These are phyloP conservation scores for Gryllus longicercus DNA, from an alignment of 2,888 invertebrate genomes.

Conservation along the genomic window DNA sequence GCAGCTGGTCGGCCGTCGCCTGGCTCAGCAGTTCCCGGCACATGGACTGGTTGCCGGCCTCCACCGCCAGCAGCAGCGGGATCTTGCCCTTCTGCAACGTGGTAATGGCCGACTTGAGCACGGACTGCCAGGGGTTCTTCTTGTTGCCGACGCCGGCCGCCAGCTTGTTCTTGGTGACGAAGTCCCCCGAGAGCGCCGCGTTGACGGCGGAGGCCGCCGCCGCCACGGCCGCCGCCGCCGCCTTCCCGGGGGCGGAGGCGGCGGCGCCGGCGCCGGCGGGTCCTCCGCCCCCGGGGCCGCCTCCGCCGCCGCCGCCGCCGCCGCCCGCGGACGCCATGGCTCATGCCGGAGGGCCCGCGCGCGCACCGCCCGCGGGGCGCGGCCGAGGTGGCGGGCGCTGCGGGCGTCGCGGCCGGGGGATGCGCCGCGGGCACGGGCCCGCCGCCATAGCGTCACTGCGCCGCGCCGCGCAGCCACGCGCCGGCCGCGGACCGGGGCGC, in stretches of 20 bases:
- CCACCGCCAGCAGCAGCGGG: constrained; percentile 88
- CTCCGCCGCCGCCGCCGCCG: constrained; percentile 2
- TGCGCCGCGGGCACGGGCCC: background rate
- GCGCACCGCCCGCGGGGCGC: background rate
- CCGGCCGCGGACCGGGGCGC: background rate
- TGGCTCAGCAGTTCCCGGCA: constrained; percentile 87
- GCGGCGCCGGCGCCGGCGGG: background rate
- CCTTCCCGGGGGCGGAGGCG: constrained; percentile 19
- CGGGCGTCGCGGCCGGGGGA: background rate
- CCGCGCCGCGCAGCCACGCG: background rate
- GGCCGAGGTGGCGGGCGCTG: background rate
- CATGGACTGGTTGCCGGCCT: constrained; percentile 93
- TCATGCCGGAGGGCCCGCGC: background rate
- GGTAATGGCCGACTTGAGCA: constrained; percentile 35
- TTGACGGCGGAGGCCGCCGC: constrained; percentile 50
- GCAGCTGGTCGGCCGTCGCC: constrained; percentile 83
- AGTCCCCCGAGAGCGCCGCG: constrained; percentile 31
- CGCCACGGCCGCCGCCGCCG: constrained; percentile 45
- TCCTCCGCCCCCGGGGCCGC: background rate
- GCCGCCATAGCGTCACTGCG: background rate
- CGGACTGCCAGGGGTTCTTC: constrained; percentile 36
- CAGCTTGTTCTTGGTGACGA: constrained; percentile 42
- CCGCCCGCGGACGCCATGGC: constrained; percentile 23
- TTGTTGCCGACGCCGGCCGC: constrained; percentile 40
- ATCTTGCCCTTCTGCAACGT: constrained; percentile 82